Percentiles rank a stretch among this genome's conserved stretches.
Conservation (phyloP, 2,797 vertebrate species). For the Lagocephalus sceleratus region DNA sequence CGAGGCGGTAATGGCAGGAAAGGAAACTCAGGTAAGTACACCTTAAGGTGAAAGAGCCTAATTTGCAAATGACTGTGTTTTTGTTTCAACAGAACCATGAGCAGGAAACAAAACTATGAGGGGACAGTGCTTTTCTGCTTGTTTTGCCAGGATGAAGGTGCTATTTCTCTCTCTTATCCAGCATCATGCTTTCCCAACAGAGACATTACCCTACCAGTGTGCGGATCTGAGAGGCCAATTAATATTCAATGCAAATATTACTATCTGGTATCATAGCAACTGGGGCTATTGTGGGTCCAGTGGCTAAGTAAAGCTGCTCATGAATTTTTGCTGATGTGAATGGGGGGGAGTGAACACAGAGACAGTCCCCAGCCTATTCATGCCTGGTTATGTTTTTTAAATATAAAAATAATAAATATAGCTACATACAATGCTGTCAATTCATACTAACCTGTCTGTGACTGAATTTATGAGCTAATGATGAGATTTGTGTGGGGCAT, state of each 20-base stretch:
- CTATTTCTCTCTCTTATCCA: slow-evolving; percentile 13
- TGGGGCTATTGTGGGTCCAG: slow-evolving; percentile 43
- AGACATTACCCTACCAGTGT: slow-evolving; percentile 44
- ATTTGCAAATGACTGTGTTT: slow-evolving; percentile 23
- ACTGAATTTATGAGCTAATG: slow-evolving; percentile 45
- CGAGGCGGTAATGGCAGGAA: slow-evolving; percentile 26
- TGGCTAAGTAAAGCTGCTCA: slow-evolving; percentile 37
- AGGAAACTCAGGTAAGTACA: slow-evolving; percentile 41
- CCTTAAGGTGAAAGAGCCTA: slow-evolving; percentile 30
- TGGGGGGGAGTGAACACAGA: slow-evolving; percentile 22
- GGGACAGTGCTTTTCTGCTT: neutral
- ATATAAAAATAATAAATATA: slow-evolving; percentile 20
- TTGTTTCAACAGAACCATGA: slow-evolving; percentile 17
- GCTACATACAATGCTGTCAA: slow-evolving; percentile 8
- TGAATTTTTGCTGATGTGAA: slow-evolving; percentile 40
- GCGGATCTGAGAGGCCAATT: slow-evolving; percentile 62
- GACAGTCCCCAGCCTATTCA: slow-evolving; percentile 8
- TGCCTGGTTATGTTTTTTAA: slow-evolving; percentile 13
- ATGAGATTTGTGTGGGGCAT: slow-evolving; percentile 26
- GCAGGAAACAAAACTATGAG: slow-evolving; percentile 10
- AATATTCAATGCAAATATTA: slow-evolving; percentile 74
- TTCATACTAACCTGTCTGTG: neutral
- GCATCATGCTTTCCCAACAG: slow-evolving; percentile 42
- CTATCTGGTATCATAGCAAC: slow-evolving; percentile 77
- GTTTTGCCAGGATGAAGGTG: slow-evolving; percentile 6